A percentile compares a stretch with the other conserved stretches of the same genome.
phyloP scores from a whole-genome alignment of 2,797 vertebrate species.

The Microcaecilia unicolor region DNA sequence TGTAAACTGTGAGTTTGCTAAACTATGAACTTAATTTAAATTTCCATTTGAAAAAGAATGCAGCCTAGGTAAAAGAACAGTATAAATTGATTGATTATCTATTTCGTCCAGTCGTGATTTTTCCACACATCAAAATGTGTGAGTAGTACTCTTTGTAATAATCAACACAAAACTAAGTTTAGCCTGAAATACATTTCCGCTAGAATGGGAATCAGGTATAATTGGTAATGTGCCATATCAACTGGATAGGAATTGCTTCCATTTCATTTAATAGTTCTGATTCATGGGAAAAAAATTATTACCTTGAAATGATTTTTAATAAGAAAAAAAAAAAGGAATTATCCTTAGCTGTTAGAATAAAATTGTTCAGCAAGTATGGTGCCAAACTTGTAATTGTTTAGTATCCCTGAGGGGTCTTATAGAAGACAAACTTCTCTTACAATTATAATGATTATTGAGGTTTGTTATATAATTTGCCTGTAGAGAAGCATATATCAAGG shows the following conservation, averaged over 20 bases:
- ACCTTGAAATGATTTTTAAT: background rate
- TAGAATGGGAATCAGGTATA: constrained; percentile 1
- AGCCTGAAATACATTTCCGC: constrained; percentile 19
- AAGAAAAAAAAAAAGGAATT: background rate
- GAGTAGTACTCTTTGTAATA: constrained; percentile 2
- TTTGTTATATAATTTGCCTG: too few relatives aligned
- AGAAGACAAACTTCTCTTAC: too few relatives aligned
- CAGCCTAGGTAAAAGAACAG: constrained; percentile 30
- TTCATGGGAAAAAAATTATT: background rate
- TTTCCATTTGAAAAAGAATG: constrained; percentile 42
- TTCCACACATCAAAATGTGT: constrained; percentile 12
- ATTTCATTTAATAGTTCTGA: background rate
- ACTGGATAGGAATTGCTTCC: background rate
- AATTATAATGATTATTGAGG: too few relatives aligned
- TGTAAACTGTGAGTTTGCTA: constrained; percentile 28
- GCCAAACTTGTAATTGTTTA: too few relatives aligned
- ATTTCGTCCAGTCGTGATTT: constrained; percentile 36
- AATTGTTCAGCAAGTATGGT: background rate
- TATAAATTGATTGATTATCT: constrained; percentile 56
- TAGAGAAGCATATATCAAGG: too few relatives aligned
- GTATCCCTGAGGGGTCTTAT: too few relatives aligned
- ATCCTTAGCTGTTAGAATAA: background rate
- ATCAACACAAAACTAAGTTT: constrained; percentile 5
- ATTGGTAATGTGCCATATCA: constrained; percentile 10
- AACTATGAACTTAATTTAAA: constrained; percentile 35